Base-by-base conservation (phyloP, 2,797 vertebrate genomes). In the Pangasius larnaudii region DNA sequence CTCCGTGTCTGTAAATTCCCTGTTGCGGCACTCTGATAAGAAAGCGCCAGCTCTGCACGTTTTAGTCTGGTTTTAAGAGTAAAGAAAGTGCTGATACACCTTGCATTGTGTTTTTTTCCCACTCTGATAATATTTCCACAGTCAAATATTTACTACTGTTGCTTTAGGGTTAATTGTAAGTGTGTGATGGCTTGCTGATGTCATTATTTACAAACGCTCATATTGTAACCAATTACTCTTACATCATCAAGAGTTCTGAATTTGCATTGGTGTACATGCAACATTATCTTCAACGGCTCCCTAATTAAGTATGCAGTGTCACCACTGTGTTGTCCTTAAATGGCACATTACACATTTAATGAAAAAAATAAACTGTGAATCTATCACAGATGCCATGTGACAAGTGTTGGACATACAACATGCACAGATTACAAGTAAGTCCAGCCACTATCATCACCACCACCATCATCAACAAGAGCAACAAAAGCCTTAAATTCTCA, bases 1-100 rank as follows among this genome's bases (percentile, higher is more conserved):
- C 51, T 84, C 88, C 49, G 79, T 80, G 85, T 89, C 89, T 92
- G 91, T 91, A 87, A 91, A 89, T 88, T 92, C 89, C 85, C 84
- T 91, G 88, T 90, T 88, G 75, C 39, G 16, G 27, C 8, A 46
- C 46, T 77, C 83, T 87, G 85, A 91, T 88, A 86, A 91, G 81
- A 93, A 63, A 83, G 69, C 89, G 89, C 86, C 89, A 83, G 88
- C 86, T 91, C 85, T 90, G 91, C 86, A 92, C 16, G 11, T 88
- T 87, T 90, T 58, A 89, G 78, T 87, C 81, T 79, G 81, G 85
- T 85, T 88, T 65, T 24, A 90, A 87, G 33, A 9, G 46, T 27
- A 51, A 39, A 53, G 49, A 81, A 86, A 85, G 63, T 89, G 91
- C 91, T 92, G 86, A 91, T 89, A 88, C 90, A 79, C 78, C 9